Base-by-base conservation (phyloP, 2,113 vertebrate genomes). In the Hemiscyllium ocellatum region DNA sequence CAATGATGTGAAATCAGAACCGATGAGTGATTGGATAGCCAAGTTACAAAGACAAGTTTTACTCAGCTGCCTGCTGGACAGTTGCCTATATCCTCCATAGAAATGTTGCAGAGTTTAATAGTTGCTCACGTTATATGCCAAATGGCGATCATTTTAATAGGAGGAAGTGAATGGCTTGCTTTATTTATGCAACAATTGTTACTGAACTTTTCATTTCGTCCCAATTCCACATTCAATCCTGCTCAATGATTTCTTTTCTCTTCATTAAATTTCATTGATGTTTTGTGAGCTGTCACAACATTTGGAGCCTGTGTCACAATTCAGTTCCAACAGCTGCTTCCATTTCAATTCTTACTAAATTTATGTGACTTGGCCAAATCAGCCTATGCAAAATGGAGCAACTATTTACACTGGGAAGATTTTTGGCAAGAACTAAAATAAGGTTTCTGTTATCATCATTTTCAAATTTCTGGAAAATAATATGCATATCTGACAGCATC, bases 331-430 rank as follows among this genome's bases (percentile, higher is more conserved):
- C 69, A 95, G 69, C 94, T 95, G 68, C 69, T 52, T 70, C 47
- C 94, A 95, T 95, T 95, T 47, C 68, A 76, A 17, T 72, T 19
- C n/a, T 93, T 42, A 93, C n/a, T 37, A 93, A 93, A 66, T 61
- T 93, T 20, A 37, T 42, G 61, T 22, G 15, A 37, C 61, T 93
- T n/a, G 37, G 94, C 24, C 47, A 76, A 70, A 52, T 33, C 12
- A 95, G 69, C 94, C 94, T n/a, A 52, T 72, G 24, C 66, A 47
- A 95, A 65, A 50, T 95, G 94, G 47, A 29, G 68, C n/a, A 50
- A 76, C 68, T 72, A 72, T 72, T 72, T 52, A 52, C 4, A 52
- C 24, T 72, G 94, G 68, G 15, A 76, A 17, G 33, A 37, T 22
- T 93, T 91, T 93, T 66, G 61, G 15, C 56, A n/a, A 37, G 37